phyloP scores from a whole-genome alignment of 2,113 vertebrate genomes.

The Halichoeres trimaculatus region DNA sequence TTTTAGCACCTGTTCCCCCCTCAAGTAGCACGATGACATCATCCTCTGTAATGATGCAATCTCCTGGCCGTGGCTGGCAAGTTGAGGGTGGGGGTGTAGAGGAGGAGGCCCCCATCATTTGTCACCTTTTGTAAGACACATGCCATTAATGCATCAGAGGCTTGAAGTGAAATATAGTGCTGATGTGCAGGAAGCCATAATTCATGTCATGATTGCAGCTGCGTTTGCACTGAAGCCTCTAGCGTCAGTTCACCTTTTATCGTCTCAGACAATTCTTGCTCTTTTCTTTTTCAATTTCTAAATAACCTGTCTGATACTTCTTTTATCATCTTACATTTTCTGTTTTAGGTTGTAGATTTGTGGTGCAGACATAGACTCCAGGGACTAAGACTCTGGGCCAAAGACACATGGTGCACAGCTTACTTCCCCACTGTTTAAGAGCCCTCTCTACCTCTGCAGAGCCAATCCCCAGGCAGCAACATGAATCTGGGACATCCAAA shows the following conservation, averaged over 20 bases:
- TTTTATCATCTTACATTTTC: neutral
- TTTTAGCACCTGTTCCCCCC: constrained; percentile 80
- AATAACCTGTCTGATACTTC: constrained; percentile 6
- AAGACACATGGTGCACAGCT: too few species aligned
- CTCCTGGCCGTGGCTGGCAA: constrained; percentile 70
- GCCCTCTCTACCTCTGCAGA: neutral
- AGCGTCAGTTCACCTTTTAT: constrained; percentile 1
- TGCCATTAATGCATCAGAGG: constrained; percentile 19
- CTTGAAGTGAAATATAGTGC: constrained; percentile 2
- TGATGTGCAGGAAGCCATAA: constrained; percentile 9
- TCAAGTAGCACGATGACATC: constrained; percentile 84
- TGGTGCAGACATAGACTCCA: neutral
- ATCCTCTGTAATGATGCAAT: constrained; percentile 83
- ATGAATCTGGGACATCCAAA: too few species aligned
- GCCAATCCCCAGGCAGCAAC: neutral
- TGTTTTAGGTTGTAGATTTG: neutral
- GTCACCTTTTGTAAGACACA: constrained; percentile 61
- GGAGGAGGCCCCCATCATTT: constrained; percentile 66
- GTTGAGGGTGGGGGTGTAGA: constrained; percentile 40
- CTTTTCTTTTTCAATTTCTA: neutral
- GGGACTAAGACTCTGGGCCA: neutral
- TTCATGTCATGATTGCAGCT: neutral
- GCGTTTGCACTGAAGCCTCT: constrained; percentile 1
- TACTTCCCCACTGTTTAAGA: too few species aligned
- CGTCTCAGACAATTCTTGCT: neutral